Conservation (phyloP, 2,888 invertebrate genomes). For the Rhagium mordax region DNA sequence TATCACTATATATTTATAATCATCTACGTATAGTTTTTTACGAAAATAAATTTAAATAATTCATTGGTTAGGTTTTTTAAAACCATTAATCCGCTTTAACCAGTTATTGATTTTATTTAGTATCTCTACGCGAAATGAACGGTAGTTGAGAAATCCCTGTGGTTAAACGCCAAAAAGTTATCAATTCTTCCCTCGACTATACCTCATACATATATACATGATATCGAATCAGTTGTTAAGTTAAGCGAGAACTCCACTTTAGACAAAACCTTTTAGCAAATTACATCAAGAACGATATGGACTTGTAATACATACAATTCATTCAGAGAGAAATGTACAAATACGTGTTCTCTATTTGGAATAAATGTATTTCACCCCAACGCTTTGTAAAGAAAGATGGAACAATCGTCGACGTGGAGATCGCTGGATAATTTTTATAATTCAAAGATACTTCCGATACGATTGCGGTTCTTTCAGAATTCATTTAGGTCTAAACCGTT, state of each 20-base stretch:
- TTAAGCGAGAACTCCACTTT: slow-evolving; percentile 71
- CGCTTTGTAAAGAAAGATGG: slow-evolving; percentile 32
- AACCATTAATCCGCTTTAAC: background rate
- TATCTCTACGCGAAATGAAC: background rate
- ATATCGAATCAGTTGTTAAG: slow-evolving; percentile 71
- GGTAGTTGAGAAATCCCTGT: background rate
- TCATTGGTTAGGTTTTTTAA: background rate
- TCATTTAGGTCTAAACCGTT: background rate
- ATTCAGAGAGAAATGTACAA: slow-evolving; percentile 58
- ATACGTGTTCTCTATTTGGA: slow-evolving; percentile 52
- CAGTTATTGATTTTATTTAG: background rate
- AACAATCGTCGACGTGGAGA: slow-evolving; percentile 7
- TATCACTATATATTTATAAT: no score
- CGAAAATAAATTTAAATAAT: background rate
- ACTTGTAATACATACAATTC: slow-evolving; percentile 63
- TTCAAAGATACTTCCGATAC: background rate
- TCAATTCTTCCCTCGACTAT: slow-evolving; percentile 40
- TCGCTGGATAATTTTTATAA: slow-evolving; percentile 15
- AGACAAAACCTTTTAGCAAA: slow-evolving; percentile 71
- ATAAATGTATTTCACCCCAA: slow-evolving; percentile 49
- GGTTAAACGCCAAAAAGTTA: slow-evolving; percentile 29
- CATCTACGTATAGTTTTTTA: no score
- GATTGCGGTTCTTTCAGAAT: slow-evolving; percentile 4
- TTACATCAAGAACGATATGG: slow-evolving; percentile 64
- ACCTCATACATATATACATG: slow-evolving; percentile 71